Base-by-base conservation (phyloP, 2,888 invertebrate species). In the Hydrotaea diabolus region DNA sequence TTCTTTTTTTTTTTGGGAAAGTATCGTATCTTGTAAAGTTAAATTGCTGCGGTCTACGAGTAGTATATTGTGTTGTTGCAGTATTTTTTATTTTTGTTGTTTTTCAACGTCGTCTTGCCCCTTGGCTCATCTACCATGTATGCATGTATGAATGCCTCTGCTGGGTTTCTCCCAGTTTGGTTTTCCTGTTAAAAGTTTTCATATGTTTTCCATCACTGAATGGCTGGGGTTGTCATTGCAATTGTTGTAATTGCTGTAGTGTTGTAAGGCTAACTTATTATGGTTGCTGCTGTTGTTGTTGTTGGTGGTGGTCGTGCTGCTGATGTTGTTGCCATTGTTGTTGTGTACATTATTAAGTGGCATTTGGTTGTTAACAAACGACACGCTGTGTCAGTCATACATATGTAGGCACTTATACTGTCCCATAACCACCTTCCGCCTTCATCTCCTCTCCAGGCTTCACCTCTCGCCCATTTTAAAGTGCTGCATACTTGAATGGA, bases 171-270 rank as follows among this genome's bases (percentile, higher is more conserved):
- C n/a, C n/a, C n/a, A n/a, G n/a, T n/a, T n/a, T n/a, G n/a, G n/a
- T n/a, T n/a, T n/a, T n/a, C n/a, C n/a, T n/a, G n/a, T 59, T 8
- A 55, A 57, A 82, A 76, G 49, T 77, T 46, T 80, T 84, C 83
- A 75, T 80, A 23, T 80, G 83, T 78, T 80, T 77, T 76, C 66
- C 21, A 64, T 77, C 77, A 78, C 76, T 79, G 59, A 46, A 11
- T 13, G n/a, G 23, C 23, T 59, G 9, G 23, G 26, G 59, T 71
- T 80, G 77, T 80, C 62, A 80, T 77, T 57, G 77, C 13, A 64
- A 71, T 75, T 75, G 77, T 83, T 71, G 39, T 55, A 55, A 53
- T 53, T 53, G 53, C 53, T 53, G 53, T 53, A 57, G 26, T 23
- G 59, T 26, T 59, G 4, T 59, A 59, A 59, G 23, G 59, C 23